Evolutionary conservation across 2,888 invertebrate genomes (phyloP), one percentile per base, ranked within the genome.

Genomic region (Oxystoma pomonae): DNA sequence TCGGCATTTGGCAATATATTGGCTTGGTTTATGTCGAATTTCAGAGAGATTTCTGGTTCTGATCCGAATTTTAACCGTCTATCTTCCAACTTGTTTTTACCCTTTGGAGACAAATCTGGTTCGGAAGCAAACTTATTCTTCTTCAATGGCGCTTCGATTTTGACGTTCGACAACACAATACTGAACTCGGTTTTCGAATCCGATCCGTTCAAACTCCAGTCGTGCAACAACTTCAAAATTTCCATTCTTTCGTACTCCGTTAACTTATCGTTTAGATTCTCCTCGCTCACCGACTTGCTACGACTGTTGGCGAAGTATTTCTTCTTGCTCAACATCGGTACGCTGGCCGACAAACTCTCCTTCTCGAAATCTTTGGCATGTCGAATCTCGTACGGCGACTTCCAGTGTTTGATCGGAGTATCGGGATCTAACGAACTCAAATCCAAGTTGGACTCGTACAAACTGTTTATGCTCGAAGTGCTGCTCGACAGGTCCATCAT

Each of bases 301-400:
- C 73, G 68, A 58, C 68, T 73, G 1, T 67, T 67, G 1, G 67
- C 63, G 35, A 66, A 69, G 16, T 57, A 60, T 60, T 69, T 71
- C 21, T 67, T 64, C 63, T 71, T 72, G 62, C 71, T 73, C 55
- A 78, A 69, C 60, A 74, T 71, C 16, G 80, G 78, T 60, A 77
- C 77, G 66, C 80, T 80, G 16, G 71, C 72, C 12, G 79, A 75
- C 62, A 75, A 75, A 69, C 81, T 77, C 70, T 88, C 84, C 69
- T 90, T 91, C 76, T 87, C 89, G 64, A 91, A 80, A 52, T 87
- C 88, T 63, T 87, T 88, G 9, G 89, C 87, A 18, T 89, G 84
- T 62, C 88, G 80, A 59, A 86, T 86, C 70, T 89, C 88, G 70
- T 88, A 88, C 0, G 89, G 89, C 0, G 88, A 88, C 71, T 85